Percentiles rank a stretch among this genome's conserved stretches.
Conservation (phyloP, 1,140 invertebrate species). For the Neodiprion lecontei region DNA sequence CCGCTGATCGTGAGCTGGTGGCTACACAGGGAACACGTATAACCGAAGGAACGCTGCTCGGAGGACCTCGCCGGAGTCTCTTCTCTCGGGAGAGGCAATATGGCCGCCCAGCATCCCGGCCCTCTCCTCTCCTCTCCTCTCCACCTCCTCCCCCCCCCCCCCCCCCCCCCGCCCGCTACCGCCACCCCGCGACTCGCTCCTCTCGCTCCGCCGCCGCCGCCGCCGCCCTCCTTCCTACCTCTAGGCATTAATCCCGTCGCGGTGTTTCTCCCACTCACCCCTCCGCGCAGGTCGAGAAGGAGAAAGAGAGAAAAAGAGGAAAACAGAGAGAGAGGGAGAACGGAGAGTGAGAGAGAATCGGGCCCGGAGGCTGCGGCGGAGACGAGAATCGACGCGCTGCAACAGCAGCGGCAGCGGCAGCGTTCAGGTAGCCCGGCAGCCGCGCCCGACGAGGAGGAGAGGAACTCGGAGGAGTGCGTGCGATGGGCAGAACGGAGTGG, state of each 20-base stretch:
- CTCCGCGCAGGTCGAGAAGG: slow-evolving; percentile 19
- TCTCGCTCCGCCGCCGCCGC: not conserved
- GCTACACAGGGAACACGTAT: slow-evolving; percentile 38
- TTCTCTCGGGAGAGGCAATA: slow-evolving; percentile 60
- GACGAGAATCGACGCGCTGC: not conserved
- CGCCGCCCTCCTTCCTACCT: slow-evolving; percentile 10
- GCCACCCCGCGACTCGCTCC: not conserved
- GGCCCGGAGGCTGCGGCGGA: not conserved
- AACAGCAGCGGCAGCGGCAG: not conserved
- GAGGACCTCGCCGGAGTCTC: slow-evolving; percentile 53
- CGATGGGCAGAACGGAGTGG: no score
- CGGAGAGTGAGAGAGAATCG: not conserved
- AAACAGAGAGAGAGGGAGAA: slow-evolving; percentile 1
- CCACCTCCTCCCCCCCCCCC: not conserved
- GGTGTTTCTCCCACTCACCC: slow-evolving; percentile 13
- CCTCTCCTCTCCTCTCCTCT: slow-evolving; percentile 26
- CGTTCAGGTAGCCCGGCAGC: not conserved
- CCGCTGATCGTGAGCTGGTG: slow-evolving; percentile 29
- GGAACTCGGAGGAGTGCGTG: not conserved
- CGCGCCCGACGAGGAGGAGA: not conserved
- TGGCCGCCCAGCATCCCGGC: slow-evolving; percentile 52
- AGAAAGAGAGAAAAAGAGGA: slow-evolving; percentile 13
- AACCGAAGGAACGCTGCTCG: slow-evolving; percentile 55
- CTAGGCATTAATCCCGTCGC: slow-evolving; percentile 7
- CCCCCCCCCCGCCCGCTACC: not conserved